phyloP scores from a whole-genome alignment of 2,888 invertebrate genomes.

The Drosophila kokeensis region DNA sequence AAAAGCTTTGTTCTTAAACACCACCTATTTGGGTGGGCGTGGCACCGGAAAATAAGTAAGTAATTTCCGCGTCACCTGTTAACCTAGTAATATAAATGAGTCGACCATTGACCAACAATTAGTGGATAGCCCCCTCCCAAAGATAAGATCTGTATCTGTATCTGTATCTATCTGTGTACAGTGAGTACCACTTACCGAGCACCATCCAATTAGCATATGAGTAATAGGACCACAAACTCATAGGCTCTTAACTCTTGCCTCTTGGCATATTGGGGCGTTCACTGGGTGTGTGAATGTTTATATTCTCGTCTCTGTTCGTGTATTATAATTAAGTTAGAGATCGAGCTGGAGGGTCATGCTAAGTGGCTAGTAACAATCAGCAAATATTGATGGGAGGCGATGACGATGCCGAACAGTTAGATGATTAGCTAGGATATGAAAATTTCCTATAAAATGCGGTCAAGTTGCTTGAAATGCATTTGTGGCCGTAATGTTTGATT shows the following conservation, averaged over 20 bases:
- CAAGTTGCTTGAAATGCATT: background rate
- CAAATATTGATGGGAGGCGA: background rate
- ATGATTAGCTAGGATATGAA: constrained; percentile 38
- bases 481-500: background rate
- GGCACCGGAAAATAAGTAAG: constrained; percentile 39
- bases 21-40: constrained; percentile 54
- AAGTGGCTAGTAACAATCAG: constrained; percentile 34
- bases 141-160: constrained; percentile 61
- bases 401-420: constrained; percentile 8
- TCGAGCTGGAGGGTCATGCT: constrained; percentile 34
- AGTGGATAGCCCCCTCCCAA: constrained; percentile 35
- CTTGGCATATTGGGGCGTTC: constrained; percentile 40
- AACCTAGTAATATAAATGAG: constrained; percentile 65
- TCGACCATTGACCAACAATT: constrained; percentile 73
- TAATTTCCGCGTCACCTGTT: constrained; percentile 70
- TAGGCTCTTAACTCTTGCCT: constrained; percentile 4
- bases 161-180: constrained; percentile 25
- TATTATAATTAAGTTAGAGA: constrained; percentile 51
- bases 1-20: constrained; percentile 51
- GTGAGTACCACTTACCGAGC: constrained; percentile 47
- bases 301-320: constrained; percentile 15
- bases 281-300: constrained; percentile 59
- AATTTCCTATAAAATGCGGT: constrained; percentile 12
- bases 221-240: constrained; percentile 19
- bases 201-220: constrained; percentile 68